Evolutionary conservation across 1,140 invertebrate species (phyloP).

Genomic region (Cecropterus lyciades): DNA sequence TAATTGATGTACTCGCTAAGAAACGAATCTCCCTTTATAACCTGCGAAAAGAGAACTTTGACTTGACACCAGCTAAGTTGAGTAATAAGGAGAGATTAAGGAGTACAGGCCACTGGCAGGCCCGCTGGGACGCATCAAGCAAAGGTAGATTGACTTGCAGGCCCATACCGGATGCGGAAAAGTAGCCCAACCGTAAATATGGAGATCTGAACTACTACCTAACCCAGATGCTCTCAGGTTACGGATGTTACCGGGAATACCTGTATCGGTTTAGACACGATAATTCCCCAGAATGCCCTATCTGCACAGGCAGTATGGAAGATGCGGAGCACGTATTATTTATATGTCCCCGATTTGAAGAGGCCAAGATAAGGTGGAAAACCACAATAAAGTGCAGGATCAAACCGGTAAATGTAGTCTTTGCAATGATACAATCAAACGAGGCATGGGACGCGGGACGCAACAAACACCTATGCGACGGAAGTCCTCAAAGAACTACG

Average conservation of each 20-base stretch:
- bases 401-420: too few relatives aligned
- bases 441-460: too few relatives aligned
- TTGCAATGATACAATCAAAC: too few relatives aligned
- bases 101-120: not conserved
- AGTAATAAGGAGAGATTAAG: not conserved
- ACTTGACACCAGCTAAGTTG: not conserved
- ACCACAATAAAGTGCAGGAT: too few relatives aligned
- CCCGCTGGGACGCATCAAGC: not conserved
- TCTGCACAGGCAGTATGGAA: not conserved
- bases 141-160: slow-evolving; percentile 16
- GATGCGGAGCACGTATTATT: not conserved
- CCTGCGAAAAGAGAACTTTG: not conserved
- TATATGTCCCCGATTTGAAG: too few relatives aligned
- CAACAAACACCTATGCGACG: too few relatives aligned
- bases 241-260: slow-evolving; percentile 6
- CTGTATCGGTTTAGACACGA: not conserved
- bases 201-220: slow-evolving; percentile 1
- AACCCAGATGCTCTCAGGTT: slow-evolving; percentile 1
- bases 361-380: too few relatives aligned
- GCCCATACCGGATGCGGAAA: not conserved
- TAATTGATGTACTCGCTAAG: too few relatives aligned
- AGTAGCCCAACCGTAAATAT: not conserved
- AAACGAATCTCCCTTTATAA: not conserved
- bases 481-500: too few relatives aligned
- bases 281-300: too few relatives aligned